These are phyloP conservation scores for Acrossocheilus wenchowensis DNA, from an alignment of 2,797 vertebrate species.

Conservation along the genomic window DNA sequence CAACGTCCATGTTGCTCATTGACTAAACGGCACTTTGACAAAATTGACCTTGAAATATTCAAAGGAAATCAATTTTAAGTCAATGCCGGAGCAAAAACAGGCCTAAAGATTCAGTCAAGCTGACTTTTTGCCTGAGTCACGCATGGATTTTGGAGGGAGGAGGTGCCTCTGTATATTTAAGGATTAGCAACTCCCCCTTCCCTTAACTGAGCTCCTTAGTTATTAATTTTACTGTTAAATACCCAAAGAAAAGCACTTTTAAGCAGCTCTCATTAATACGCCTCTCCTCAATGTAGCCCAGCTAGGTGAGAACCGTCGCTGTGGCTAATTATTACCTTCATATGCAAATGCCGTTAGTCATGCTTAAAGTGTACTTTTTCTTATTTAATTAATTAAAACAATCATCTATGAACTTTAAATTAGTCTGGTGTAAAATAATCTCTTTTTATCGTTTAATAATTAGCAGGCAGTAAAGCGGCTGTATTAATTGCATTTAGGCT, in stretches of 20 bases:
- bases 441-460: slow-evolving; percentile 92
- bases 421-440: slow-evolving; percentile 92
- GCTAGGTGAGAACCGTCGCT: slow-evolving; percentile 59
- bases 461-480: slow-evolving; percentile 87
- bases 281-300: slow-evolving; percentile 55
- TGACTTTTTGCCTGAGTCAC: slow-evolving; percentile 31
- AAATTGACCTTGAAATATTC: slow-evolving; percentile 47
- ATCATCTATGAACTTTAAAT: slow-evolving; percentile 93
- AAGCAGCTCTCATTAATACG: slow-evolving; percentile 74
- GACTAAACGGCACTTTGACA: slow-evolving; percentile 7
- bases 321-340: slow-evolving; percentile 74
- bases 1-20: neutral
- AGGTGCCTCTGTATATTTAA: slow-evolving; percentile 64
- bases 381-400: slow-evolving; percentile 85
- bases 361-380: slow-evolving; percentile 78
- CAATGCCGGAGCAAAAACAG: slow-evolving; percentile 33
- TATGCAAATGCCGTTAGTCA: slow-evolving; percentile 75
- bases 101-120: slow-evolving; percentile 32
- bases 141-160: slow-evolving; percentile 55
- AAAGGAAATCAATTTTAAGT: slow-evolving; percentile 54
- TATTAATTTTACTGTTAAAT: slow-evolving; percentile 83
- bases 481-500: slow-evolving; percentile 91
- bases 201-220: slow-evolving; percentile 77
- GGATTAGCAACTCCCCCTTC: slow-evolving; percentile 63
- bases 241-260: slow-evolving; percentile 74